phyloP scores from a whole-genome alignment of 1,140 invertebrate species.

The Himalopsyche phryganea region DNA sequence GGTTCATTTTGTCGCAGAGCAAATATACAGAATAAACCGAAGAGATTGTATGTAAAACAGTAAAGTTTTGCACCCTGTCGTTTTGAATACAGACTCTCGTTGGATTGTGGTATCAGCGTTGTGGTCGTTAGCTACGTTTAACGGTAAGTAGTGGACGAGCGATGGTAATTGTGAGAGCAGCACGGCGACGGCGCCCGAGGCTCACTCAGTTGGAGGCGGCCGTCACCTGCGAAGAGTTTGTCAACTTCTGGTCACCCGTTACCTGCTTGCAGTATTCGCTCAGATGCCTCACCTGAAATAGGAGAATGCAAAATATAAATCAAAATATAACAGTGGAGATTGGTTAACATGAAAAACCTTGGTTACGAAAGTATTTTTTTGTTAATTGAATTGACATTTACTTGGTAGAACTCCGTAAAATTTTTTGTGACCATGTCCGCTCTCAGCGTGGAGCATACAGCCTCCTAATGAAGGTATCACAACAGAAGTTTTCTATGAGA shows the following conservation, averaged over 20 bases:
- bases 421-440: no score
- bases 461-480: no score
- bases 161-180: neutral
- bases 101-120: neutral
- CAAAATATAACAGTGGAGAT: neutral
- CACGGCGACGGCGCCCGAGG: neutral
- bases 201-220: constrained; percentile 31
- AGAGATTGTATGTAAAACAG: no score
- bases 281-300: constrained; percentile 27
- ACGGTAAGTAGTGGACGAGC: neutral
- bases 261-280: constrained; percentile 32
- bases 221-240: constrained; percentile 22
- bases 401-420: no score
- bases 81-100: neutral
- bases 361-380: neutral
- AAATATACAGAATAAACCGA: no score
- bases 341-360: neutral
- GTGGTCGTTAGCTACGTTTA: neutral
- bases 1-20: no score
- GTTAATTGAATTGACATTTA: no score
- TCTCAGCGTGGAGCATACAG: no score
- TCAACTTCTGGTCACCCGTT: constrained; percentile 26
- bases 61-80: neutral
- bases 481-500: no score
- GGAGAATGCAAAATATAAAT: neutral